Base-by-base conservation (phyloP, 2,113 vertebrate genomes). In the Thalassoma bifasciatum region DNA sequence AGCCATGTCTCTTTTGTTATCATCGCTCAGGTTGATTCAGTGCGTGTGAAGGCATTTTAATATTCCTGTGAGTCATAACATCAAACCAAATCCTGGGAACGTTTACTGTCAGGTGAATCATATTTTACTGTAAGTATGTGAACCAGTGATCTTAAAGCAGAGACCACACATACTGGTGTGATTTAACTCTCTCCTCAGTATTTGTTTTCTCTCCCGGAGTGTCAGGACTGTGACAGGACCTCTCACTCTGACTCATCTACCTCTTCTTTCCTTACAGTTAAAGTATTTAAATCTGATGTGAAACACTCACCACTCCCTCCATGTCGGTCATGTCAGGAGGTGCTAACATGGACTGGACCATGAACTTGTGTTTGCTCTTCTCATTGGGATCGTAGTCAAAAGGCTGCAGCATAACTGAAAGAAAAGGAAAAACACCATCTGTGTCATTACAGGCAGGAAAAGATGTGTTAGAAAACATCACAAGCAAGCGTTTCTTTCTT, bases 341-440 rank as follows among this genome's bases (percentile, higher is more conserved):
- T 58, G 97, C 98, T 92, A 98, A 91, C 94, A 99, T 92, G 77
- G 98, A 98, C 94, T 99, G 98, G 84, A 99, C 98, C 98, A 99
- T 99, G 89, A 99, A 99, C 95, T 99, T 99, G 95, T 99, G 98
- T 94, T 99, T 99, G 95, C 98, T 99, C 94, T 99, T 99, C 94
- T 99, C 98, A 83, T 98, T 99, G 85, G 98, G 98, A 76, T 99
- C 98, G 73, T 99, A 99, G 89, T 99, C 98, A 90, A 99, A 99
- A 72, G 98, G 98, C 92, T 99, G 98, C 86, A 99, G 94, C 98
- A 99, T 99, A 92, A 99, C 98, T 99, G 94, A 92, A 94, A 94
- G 40, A 84, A 77, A 94, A 91, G 66, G n/a, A n/a, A n/a, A 17
- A n/a, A 49, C 46, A 82, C 0, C 65, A 12, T 34, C 7, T 66